Base-by-base conservation (phyloP, 2,797 vertebrate species). In the Chloroceryle inda region DNA sequence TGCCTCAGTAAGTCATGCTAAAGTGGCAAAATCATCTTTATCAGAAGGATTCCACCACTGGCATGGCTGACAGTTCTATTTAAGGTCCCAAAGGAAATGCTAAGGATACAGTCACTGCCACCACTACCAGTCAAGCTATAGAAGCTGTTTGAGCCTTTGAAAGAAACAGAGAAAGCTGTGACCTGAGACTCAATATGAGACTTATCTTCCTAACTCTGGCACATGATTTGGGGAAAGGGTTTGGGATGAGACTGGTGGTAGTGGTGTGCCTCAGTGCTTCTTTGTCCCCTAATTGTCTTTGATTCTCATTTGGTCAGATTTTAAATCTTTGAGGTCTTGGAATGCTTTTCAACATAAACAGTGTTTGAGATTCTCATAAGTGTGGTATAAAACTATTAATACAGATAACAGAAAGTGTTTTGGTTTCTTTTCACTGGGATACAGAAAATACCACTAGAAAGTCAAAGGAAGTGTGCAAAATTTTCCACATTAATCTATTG, bases 331-430 rank as follows among this genome's bases (percentile, higher is more conserved):
- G 52, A 93, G 42, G 38, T 38, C 50, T 50, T 62, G 42, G 66
- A 81, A 88, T 72, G 50, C 33, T 88, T 90, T 80, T 88, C 79
- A 92, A 83, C 59, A 86, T 12, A 71, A 96, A 89, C 67, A 89
- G 37, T 21, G 40, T 61, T 81, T 89, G 35, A 90, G 67, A 52
- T 71, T 33, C 44, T 76, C 37, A 9, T 27, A 82, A 84, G 18
- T 11, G 19, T 35, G 40, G 31, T 78, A 86, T 77, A 45, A 93
- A 94, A 80, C 38, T 85, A 76, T 69, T 87, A 93, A 77, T 64
- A 77, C 10, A 89, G 37, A 72, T 79, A 94, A 81, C 12, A 85
- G 23, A 87, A 72, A 74, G 26, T 66, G 74, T 16, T 97, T 92
- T 77, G 35, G 13, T 92, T 87, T 91, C 40, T 88, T 59, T 66